Percentiles rank a stretch among this genome's conserved stretches.
Conservation (phyloP, 2,113 vertebrate genomes). For the Fregetta grallaria region DNA sequence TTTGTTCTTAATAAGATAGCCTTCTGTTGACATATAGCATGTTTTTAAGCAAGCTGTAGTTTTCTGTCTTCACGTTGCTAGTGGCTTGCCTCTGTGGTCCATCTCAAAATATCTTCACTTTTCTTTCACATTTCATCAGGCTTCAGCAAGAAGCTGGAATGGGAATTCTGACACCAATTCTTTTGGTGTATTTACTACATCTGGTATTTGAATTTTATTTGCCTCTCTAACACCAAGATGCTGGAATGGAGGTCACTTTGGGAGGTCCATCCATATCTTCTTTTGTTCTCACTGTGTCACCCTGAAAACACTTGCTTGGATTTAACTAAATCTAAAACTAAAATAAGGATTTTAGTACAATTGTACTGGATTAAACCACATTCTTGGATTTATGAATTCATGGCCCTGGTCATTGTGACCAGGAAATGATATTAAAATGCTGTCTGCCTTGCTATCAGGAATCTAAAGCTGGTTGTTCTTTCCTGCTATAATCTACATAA, state of each 20-base stretch:
- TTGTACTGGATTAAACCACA: not conserved
- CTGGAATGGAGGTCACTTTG: not conserved
- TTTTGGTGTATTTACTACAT: not conserved
- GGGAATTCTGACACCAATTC: not conserved
- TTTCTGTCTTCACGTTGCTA: not conserved
- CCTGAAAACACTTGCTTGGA: not conserved
- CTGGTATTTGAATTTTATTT: not conserved
- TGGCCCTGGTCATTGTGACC: not conserved
- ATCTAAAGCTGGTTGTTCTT: not conserved
- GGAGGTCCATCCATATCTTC: not conserved
- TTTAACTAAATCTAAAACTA: not conserved
- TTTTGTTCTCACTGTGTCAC: not conserved
- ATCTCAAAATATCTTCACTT: not conserved
- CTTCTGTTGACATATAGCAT: not conserved
- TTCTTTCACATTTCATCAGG: not conserved
- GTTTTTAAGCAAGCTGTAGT: not conserved
- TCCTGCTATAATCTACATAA: not conserved
- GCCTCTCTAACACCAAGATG: not conserved
- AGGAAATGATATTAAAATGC: not conserved
- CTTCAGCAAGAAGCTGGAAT: not conserved
- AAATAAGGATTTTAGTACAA: not conserved
- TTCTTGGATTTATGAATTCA: not conserved
- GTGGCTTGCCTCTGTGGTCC: not conserved
- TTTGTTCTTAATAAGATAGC: not conserved
- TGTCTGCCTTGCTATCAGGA: not conserved